Evolutionary conservation across 2,113 vertebrate genomes (phyloP).

Genomic region (Macrotis lagotis): DNA sequence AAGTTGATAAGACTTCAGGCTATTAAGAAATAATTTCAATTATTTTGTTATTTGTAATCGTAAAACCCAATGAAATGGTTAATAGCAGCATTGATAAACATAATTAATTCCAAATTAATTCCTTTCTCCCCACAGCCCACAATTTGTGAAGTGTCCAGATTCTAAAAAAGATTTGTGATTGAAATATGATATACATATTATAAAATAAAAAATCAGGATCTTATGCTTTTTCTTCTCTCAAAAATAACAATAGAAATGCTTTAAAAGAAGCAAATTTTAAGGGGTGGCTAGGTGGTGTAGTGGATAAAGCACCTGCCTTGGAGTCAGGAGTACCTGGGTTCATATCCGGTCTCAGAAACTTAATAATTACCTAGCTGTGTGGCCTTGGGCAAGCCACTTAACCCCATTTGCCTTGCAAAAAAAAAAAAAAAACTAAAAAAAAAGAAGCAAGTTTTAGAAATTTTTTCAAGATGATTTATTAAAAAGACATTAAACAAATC

Average conservation of each 20-base stretch:
- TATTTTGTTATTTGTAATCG: neutral
- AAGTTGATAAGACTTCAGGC: neutral
- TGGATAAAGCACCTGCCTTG: too few relatives aligned
- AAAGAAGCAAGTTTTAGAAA: neutral
- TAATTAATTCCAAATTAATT: neutral
- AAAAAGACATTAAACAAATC: too few relatives aligned
- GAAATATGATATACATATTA: neutral
- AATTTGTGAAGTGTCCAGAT: slow-evolving; percentile 25
- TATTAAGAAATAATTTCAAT: neutral
- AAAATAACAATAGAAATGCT: neutral
- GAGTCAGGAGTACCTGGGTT: too few relatives aligned
- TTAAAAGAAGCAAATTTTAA: neutral
- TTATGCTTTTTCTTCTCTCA: neutral
- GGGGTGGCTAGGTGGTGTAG: too few relatives aligned
- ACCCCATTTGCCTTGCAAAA: too few relatives aligned
- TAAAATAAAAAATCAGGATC: neutral
- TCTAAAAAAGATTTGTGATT: neutral
- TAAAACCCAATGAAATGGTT: neutral
- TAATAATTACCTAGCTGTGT: too few relatives aligned
- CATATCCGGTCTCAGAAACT: too few relatives aligned
- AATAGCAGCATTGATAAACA: slow-evolving; percentile 1
- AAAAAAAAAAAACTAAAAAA: too few relatives aligned
- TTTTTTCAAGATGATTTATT: neutral
- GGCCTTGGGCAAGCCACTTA: too few relatives aligned
- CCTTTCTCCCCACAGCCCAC: neutral